Percentiles rank a stretch among this genome's conserved stretches.
These are phyloP conservation scores for Elysia crispata DNA, from an alignment of 2,888 invertebrate species.

Conservation along the genomic window DNA sequence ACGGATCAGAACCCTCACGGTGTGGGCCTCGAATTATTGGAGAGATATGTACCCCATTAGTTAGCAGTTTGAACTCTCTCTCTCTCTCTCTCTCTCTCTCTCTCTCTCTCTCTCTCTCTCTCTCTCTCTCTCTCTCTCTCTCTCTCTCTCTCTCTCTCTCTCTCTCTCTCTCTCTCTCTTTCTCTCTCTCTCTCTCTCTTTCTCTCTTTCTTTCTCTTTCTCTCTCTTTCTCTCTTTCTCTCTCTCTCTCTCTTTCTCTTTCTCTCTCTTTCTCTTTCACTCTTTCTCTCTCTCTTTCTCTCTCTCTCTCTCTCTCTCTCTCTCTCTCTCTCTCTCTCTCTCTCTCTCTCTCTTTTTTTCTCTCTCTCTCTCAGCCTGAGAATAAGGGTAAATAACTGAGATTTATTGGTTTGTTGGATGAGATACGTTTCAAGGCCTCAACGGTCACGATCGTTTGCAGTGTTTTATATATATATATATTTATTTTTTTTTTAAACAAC, in stretches of 20 bases:
- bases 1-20: too few relatives aligned
- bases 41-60: too few relatives aligned
- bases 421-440: too few relatives aligned
- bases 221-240: not conserved
- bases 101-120: not conserved
- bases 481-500: too few relatives aligned
- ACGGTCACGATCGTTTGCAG: too few relatives aligned
- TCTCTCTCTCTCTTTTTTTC: constrained; percentile 3
- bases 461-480: too few relatives aligned
- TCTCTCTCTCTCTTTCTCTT: not conserved
- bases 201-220: constrained; percentile 1
- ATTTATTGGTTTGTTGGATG: too few relatives aligned
- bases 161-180: not conserved
- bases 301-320: not conserved
- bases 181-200: constrained; percentile 7
- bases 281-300: not conserved
- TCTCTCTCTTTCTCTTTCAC: not conserved
- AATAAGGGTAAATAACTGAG: too few relatives aligned
- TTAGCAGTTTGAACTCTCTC: not conserved
- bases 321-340: not conserved
- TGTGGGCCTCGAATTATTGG: too few relatives aligned
- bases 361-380: not conserved
- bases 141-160: not conserved
- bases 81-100: constrained; percentile 2
- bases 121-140: not conserved